Conservation (phyloP, 2,113 vertebrate genomes). For the Mustelus asterias region DNA sequence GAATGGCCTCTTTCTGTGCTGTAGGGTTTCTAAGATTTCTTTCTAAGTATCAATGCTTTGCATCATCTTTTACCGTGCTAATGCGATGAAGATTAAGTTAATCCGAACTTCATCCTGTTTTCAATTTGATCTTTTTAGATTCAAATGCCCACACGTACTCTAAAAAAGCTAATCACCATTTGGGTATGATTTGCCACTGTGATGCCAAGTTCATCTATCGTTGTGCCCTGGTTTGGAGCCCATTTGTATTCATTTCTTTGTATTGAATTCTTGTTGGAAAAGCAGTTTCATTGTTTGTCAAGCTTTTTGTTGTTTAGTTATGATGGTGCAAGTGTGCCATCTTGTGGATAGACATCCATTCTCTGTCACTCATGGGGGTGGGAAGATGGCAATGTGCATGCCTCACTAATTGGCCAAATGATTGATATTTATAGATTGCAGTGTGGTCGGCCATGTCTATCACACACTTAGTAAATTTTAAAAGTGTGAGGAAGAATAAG, state of each 20-base stretch:
- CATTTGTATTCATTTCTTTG: neutral
- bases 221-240: neutral
- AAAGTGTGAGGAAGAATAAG: too few species aligned
- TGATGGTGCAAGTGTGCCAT: neutral
- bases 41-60: too few species aligned
- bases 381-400: neutral
- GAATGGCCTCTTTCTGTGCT: too few species aligned
- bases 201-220: neutral
- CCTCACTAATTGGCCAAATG: neutral
- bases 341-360: neutral
- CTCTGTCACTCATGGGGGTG: neutral
- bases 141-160: neutral
- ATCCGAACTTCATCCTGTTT: neutral
- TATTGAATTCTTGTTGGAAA: neutral
- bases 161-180: neutral
- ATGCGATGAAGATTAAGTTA: neutral
- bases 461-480: neutral
- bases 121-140: neutral
- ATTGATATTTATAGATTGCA: neutral
- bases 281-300: neutral
- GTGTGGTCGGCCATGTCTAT: too few species aligned
- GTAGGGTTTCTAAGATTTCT: too few species aligned
- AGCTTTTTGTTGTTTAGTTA: neutral
- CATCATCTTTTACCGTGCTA: neutral
- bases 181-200: neutral